Conservation (phyloP, 2,888 invertebrate species). For the Tachina lurida region DNA sequence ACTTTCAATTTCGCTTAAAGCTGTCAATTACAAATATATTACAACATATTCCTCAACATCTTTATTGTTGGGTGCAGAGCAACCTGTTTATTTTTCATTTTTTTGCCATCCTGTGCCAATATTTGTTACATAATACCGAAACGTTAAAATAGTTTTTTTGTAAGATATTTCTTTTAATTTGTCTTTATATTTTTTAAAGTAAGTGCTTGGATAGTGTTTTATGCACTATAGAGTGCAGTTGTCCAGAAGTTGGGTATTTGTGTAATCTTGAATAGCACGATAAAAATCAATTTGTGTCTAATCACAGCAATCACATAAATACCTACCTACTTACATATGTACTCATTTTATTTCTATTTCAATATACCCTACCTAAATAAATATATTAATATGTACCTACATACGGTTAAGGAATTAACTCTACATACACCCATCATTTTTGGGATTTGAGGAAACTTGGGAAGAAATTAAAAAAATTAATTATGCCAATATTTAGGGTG, state of each 20-base stretch:
- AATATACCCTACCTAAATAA: too few relatives aligned
- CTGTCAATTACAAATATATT: neutral
- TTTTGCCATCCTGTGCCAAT: slow-evolving; percentile 38
- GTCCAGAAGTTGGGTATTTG: neutral
- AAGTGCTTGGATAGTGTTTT: too few relatives aligned
- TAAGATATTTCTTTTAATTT: too few relatives aligned
- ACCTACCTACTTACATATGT: neutral
- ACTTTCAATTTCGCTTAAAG: slow-evolving; percentile 57
- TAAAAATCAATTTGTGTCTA: neutral
- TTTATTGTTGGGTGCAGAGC: slow-evolving; percentile 6
- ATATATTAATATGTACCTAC: too few relatives aligned
- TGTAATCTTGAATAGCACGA: too few relatives aligned
- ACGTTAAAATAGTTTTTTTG: neutral
- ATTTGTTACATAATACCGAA: slow-evolving; percentile 42
- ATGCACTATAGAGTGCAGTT: neutral
- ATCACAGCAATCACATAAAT: neutral
- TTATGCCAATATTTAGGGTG: too few relatives aligned
- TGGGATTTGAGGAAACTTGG: too few relatives aligned
- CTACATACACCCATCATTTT: too few relatives aligned
- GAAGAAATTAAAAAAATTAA: too few relatives aligned
- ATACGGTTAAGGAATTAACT: too few relatives aligned
- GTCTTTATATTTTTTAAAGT: too few relatives aligned
- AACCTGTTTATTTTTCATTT: slow-evolving; percentile 31
- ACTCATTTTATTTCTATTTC: too few relatives aligned
- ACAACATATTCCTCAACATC: slow-evolving; percentile 2